Conservation (phyloP, 2,113 vertebrate species). For the Psittacus erithacus region DNA sequence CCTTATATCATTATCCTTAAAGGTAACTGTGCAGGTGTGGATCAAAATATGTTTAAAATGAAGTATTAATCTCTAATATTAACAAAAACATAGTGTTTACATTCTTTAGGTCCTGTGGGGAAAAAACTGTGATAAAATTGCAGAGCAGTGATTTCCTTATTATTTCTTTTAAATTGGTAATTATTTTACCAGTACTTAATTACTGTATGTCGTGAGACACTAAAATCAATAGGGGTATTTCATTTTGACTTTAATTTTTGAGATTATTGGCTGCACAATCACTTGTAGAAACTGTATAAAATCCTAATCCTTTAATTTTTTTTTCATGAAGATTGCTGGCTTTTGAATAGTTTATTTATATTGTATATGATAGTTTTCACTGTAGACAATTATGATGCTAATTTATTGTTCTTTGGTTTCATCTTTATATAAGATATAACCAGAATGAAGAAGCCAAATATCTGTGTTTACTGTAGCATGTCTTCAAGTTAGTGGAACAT, state of each 20-base stretch:
- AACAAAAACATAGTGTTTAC: conserved; percentile 91
- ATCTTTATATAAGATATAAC: conserved; percentile 88
- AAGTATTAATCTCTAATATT: conserved; percentile 92
- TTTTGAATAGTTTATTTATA: conserved; percentile 91
- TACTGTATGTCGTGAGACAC: conserved; percentile 97
- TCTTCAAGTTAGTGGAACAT: conserved; percentile 81
- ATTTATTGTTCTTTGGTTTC: conserved; percentile 97
- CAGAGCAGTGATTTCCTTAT: conserved; percentile 90
- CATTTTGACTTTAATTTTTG: conserved; percentile 83
- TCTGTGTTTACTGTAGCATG: conserved; percentile 95
- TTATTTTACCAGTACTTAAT: conserved; percentile 89
- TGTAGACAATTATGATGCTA: conserved; percentile 93
- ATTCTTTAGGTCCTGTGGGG: conserved; percentile 90
- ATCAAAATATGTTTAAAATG: conserved; percentile 84
- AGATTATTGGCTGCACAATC: conserved; percentile 83
- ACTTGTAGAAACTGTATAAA: conserved; percentile 86
- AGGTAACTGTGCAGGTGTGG: conserved; percentile 90
- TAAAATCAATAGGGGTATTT: conserved; percentile 94
- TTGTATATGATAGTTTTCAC: conserved; percentile 95
- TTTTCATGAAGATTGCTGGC: conserved; percentile 83
- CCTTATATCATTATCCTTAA: conserved; percentile 90
- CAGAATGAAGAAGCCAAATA: conserved; percentile 91
- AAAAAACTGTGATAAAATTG: conserved; percentile 86
- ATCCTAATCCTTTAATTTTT: conserved; percentile 74
- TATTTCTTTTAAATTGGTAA: conserved; percentile 85